Evolutionary conservation across 2,888 invertebrate genomes (phyloP), one percentile per base, ranked within the genome.

Genomic region (Parapristionchus giblindavisi): DNA sequence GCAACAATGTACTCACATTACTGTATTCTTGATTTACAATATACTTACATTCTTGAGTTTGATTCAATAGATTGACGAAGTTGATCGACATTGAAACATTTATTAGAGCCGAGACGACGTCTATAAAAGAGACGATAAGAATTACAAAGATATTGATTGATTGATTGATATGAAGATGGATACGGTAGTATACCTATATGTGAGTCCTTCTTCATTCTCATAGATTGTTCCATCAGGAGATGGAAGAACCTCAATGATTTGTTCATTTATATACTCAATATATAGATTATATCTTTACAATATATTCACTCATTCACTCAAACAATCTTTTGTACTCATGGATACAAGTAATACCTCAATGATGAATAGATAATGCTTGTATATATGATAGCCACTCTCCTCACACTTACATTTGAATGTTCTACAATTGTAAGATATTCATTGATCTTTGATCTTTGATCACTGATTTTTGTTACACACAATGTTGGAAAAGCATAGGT

Each of bases 161-260:
- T n/a, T n/a, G n/a, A n/a, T n/a, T n/a, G n/a, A n/a, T n/a, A n/a
- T n/a, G n/a, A n/a, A n/a, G n/a, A n/a, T n/a, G n/a, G n/a, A n/a
- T n/a, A n/a, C n/a, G n/a, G n/a, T n/a, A n/a, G n/a, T 54, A 6
- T 4, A 70, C 70, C 70, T 70, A 38, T 70, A 70, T 14, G 70
- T 54, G 54, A 70, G 70, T 54, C 70, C 70, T 14, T 70, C 70
- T 24, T 70, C 70, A 21, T 70, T 70, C 70, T 70, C 70, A 38
- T 70, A 70, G 1, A 70, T 70, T 14, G 70, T 70, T 14, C 70
- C 52, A 54, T 70, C 54, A n/a, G 52, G 27, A n/a, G 70, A 70
- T 24, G 70, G 70, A 48, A 70, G 27, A 2, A 70, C 54, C 70
- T 70, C 17, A 34, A 70, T 34, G 17, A 17, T 11, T n/a, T 6